phyloP scores from a whole-genome alignment of 2,888 invertebrate species.

The Drosophila bunnanda region DNA sequence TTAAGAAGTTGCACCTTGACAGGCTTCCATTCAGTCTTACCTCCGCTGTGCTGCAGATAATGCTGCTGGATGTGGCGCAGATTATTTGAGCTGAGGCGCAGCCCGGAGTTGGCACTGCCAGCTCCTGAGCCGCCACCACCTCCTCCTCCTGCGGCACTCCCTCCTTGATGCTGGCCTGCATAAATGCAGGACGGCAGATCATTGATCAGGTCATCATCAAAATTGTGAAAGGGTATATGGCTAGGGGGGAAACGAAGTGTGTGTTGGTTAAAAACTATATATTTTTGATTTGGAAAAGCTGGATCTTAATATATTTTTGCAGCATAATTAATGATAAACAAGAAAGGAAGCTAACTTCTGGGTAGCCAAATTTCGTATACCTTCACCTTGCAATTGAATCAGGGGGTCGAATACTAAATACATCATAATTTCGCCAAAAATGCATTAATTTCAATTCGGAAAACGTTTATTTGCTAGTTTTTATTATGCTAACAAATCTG shows the following conservation, averaged over 20 bases:
- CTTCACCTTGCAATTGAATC: no score
- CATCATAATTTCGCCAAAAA: no score
- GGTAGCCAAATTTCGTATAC: no score
- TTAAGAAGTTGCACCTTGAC: background rate
- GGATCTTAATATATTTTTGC: no score
- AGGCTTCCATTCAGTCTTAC: constrained; percentile 49
- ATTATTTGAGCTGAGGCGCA: constrained; percentile 81
- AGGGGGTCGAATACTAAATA: no score
- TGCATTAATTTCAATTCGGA: no score
- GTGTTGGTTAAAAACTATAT: background rate
- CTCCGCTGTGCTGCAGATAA: constrained; percentile 83
- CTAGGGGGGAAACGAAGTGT: constrained; percentile 51
- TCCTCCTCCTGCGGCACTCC: constrained; percentile 49
- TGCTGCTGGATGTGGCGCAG: constrained; percentile 85
- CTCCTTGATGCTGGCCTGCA: constrained; percentile 86
- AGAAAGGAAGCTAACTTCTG: no score
- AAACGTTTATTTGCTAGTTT: no score
- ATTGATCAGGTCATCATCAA: constrained; percentile 86
- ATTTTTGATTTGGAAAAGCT: no score
- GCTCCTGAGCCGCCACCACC: constrained; percentile 43
- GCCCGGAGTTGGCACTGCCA: constrained; percentile 43
- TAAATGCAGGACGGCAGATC: constrained; percentile 94
- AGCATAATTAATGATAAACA: no score
- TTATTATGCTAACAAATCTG: no score
- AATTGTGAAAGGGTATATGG: constrained; percentile 84